These are phyloP conservation scores for Loripinus fragilis DNA, from an alignment of 2,888 invertebrate genomes.

Conservation along the genomic window DNA sequence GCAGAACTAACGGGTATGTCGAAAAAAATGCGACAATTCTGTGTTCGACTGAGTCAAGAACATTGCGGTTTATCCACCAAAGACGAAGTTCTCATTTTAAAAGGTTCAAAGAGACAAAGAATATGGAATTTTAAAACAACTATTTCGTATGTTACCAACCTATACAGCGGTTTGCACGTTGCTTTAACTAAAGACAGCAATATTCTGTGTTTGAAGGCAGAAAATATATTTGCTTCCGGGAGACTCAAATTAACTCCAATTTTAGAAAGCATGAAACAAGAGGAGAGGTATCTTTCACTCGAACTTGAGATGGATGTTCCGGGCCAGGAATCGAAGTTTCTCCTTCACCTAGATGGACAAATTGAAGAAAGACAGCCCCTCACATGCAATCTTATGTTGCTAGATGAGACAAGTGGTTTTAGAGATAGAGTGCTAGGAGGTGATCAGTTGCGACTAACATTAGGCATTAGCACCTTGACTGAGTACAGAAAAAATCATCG, in stretches of 20 bases:
- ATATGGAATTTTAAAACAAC: constrained; percentile 36
- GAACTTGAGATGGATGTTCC: constrained; percentile 17
- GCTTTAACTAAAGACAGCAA: constrained; percentile 21
- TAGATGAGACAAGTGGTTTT: background rate
- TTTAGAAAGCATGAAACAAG: constrained; percentile 24
- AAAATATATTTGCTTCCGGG: constrained; percentile 27
- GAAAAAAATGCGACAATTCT: background rate
- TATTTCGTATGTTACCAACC: background rate
- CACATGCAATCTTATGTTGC: constrained; percentile 37
- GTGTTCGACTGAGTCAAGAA: background rate
- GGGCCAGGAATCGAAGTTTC: background rate
- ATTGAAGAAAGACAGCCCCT: constrained; percentile 23
- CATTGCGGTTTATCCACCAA: background rate
- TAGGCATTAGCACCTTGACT: background rate
- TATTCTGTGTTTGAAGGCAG: constrained; percentile 33
- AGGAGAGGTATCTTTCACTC: constrained; percentile 24
- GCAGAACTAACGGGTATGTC: constrained; percentile 33
- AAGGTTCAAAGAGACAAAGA: constrained; percentile 27
- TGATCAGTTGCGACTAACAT: background rate
- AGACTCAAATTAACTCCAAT: constrained; percentile 18
- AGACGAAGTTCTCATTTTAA: constrained; percentile 6
- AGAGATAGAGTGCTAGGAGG: background rate
- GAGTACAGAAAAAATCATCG: background rate
- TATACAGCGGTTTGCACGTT: constrained; percentile 27
- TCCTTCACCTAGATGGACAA: constrained; percentile 27